A percentile compares a stretch with the other conserved stretches of the same genome.
Evolutionary conservation across 2,797 vertebrate species (phyloP).

Genomic region (Cossypha niveicapilla): DNA sequence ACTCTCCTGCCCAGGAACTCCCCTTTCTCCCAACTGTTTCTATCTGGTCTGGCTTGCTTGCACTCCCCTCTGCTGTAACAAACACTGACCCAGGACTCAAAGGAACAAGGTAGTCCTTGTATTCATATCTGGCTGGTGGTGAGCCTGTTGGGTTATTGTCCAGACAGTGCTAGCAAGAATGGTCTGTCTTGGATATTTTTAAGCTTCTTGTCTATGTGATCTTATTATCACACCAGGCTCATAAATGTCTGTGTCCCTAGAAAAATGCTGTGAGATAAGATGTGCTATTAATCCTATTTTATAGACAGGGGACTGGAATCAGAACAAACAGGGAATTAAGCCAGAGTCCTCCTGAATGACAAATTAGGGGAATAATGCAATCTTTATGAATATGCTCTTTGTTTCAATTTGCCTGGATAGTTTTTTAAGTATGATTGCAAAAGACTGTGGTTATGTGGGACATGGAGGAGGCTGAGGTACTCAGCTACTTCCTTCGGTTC

Average conservation of each 20-base stretch:
- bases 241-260: neutral
- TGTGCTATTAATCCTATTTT: neutral
- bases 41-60: neutral
- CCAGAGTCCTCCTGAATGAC: neutral
- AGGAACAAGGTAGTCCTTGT: neutral
- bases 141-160: neutral
- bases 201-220: neutral
- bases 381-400: neutral
- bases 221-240: neutral
- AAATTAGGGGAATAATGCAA: neutral
- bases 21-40: neutral
- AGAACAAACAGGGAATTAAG: neutral
- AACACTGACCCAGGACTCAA: fast-evolving
- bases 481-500: neutral
- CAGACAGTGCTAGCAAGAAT: neutral
- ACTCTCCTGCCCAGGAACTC: neutral
- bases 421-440: neutral
- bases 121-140: neutral
- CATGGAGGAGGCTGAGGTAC: neutral
- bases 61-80: fast-evolving
- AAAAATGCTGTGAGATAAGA: neutral
- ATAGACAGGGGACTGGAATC: neutral
- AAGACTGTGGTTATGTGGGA: neutral
- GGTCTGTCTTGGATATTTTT: neutral
- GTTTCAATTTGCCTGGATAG: neutral